Evolutionary conservation across 37 sponge, comb jelly and placozoan species (phyloP).

Genomic region (Geodia barretti): DNA sequence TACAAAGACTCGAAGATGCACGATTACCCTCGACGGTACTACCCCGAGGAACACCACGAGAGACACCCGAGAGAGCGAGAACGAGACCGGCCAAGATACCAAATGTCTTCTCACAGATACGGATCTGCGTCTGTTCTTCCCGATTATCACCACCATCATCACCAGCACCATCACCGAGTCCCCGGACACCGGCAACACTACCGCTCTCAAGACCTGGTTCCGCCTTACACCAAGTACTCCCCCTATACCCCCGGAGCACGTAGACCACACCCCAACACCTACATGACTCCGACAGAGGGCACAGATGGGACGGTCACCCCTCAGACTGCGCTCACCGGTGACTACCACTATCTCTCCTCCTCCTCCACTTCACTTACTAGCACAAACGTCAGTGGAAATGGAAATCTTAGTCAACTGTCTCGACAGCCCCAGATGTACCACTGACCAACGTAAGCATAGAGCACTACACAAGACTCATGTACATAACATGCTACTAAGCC

Average conservation of each 20-base stretch:
- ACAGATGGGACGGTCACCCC: conserved; percentile 29
- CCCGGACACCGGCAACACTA: neutral
- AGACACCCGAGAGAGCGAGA: neutral
- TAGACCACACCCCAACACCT: neutral
- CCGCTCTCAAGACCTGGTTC: conserved; percentile 15
- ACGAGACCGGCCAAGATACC: neutral
- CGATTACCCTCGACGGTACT: neutral
- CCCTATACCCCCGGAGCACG: neutral
- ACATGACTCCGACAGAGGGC: conserved; percentile 27
- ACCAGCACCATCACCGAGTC: neutral
- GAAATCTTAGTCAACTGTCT: neutral
- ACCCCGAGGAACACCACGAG: neutral
- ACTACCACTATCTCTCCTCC: conserved; percentile 34
- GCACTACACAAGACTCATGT: too few species aligned
- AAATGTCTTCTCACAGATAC: neutral
- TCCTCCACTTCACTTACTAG: conserved; percentile 48
- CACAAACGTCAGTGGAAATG: conserved; percentile 1
- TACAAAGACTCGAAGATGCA: neutral
- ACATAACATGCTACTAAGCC: too few species aligned
- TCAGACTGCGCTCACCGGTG: conserved; percentile 11
- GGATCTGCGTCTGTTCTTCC: neutral
- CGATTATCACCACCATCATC: neutral
- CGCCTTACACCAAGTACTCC: neutral
- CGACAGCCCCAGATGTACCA: neutral
- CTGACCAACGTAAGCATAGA: neutral